Evolutionary conservation across 2,888 invertebrate genomes (phyloP).

Genomic region (Dynastes tityus): DNA sequence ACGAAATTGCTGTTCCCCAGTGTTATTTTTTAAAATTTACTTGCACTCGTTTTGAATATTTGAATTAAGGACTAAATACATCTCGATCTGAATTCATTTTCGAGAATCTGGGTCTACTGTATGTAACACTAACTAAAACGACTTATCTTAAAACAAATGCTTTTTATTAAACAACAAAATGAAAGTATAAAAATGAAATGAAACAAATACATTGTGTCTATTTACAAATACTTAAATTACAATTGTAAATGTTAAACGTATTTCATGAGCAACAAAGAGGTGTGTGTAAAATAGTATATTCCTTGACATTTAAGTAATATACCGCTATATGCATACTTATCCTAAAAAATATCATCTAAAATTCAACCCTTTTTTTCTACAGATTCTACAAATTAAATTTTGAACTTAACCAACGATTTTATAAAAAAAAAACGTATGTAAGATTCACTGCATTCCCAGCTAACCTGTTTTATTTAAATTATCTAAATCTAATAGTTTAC

Average conservation of each 20-base stretch:
- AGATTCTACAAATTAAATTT: background rate
- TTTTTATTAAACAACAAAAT: constrained; percentile 9
- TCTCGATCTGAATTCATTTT: too few species aligned
- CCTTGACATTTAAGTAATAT: background rate
- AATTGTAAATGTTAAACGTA: background rate
- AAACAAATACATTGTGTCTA: background rate
- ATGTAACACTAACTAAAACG: background rate
- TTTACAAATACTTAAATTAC: too few species aligned
- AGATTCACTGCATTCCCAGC: background rate
- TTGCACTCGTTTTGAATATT: too few species aligned
- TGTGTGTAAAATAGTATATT: background rate
- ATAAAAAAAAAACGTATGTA: background rate
- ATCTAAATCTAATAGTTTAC: background rate
- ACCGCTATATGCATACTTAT: background rate
- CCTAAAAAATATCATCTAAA: background rate
- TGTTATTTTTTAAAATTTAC: too few species aligned
- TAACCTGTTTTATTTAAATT: background rate
- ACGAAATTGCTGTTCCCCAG: too few species aligned
- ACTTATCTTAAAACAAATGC: background rate
- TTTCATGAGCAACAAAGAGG: constrained; percentile 5
- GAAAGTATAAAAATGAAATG: background rate
- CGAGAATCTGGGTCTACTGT: too few species aligned
- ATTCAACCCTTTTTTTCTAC: background rate
- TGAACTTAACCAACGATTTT: background rate
- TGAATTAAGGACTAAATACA: too few species aligned